Evolutionary conservation across 2,113 vertebrate species (phyloP), one percentile per base, ranked within the genome.

Genomic region (Vulpes vulpes): DNA sequence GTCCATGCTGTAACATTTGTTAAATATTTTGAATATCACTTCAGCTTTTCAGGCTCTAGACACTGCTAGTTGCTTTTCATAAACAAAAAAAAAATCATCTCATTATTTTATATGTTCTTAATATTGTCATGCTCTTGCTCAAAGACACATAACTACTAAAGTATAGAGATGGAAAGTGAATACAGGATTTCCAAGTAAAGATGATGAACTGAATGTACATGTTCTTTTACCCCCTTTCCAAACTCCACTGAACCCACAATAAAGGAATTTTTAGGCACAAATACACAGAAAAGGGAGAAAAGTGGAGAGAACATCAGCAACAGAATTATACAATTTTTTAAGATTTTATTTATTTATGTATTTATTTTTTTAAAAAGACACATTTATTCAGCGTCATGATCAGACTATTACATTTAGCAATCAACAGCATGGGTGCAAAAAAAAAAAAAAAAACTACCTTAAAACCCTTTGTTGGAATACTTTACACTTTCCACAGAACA

Each of bases 161-260:
- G 30, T 35, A 15, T 55, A 95, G 12, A 55, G 16, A 43, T 83
- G 49, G 6, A 94, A 93, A 95, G 93, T 80, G 5, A 93, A 86
- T 25, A 10, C 32, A 86, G 16, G 3, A 80, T 80, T 89, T 89
- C 74, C 12, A 60, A 91, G 23, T 79, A 95, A 73, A 96, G 57
- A 81, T 74, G 10, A 38, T 32, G 2, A 30, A 15, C n/a, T 79
- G 17, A 92, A 67, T 62, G 8, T 38, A 87, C 27, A 12, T 51
- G 57, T 88, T 82, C 4, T 91, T 91, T 60, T 19, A 53, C 7
- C 19, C 12, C 10, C 12, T 83, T 81, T 59, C 14, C 87, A 91
- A 80, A 69, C 5, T 55, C 67, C 12, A n/a, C 11, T 65, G 38
- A 95, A 84, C 11, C 57, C 17, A 79, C 5, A 32, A 20, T 17